Conservation (phyloP, 1,140 invertebrate species). For the Nixonia krombeini region DNA sequence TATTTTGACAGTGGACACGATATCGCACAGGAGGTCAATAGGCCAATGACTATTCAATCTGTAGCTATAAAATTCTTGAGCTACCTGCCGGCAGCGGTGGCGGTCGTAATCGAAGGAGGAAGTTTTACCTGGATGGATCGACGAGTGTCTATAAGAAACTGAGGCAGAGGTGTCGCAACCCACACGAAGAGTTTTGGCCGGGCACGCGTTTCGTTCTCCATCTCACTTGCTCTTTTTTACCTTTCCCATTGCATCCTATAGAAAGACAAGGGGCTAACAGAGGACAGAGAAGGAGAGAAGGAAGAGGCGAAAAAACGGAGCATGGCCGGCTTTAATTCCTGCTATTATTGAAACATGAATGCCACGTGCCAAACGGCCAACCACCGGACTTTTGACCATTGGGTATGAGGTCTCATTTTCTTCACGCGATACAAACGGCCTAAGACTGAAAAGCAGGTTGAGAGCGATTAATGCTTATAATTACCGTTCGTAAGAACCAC, state of each 20-base stretch:
- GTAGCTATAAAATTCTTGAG: slow-evolving; percentile 57
- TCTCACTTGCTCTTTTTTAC: slow-evolving; percentile 13
- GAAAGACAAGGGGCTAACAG: slow-evolving; percentile 24
- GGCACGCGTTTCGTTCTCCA: slow-evolving; percentile 39
- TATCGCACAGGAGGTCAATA: slow-evolving; percentile 39
- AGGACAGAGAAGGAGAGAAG: slow-evolving; percentile 5
- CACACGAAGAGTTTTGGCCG: slow-evolving; percentile 12
- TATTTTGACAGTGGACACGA: slow-evolving; percentile 4
- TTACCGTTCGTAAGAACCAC: too few relatives aligned
- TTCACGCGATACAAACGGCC: not conserved
- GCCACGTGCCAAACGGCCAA: slow-evolving; percentile 49
- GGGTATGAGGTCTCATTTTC: slow-evolving; percentile 6
- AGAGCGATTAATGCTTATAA: too few relatives aligned
- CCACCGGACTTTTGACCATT: slow-evolving; percentile 16
- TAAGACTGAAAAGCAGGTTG: too few relatives aligned
- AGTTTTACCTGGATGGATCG: slow-evolving; percentile 45
- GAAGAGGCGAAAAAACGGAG: slow-evolving; percentile 24
- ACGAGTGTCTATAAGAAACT: slow-evolving; percentile 36
- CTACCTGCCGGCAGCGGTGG: slow-evolving; percentile 52
- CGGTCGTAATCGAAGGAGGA: slow-evolving; percentile 39
- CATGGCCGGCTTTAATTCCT: slow-evolving; percentile 54
- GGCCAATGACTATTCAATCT: slow-evolving; percentile 53
- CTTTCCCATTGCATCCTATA: slow-evolving; percentile 17
- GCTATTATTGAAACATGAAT: slow-evolving; percentile 56
- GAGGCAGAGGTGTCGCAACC: slow-evolving; percentile 54